Conservation (phyloP, 2,113 vertebrate species). For the Sitta europaea region DNA sequence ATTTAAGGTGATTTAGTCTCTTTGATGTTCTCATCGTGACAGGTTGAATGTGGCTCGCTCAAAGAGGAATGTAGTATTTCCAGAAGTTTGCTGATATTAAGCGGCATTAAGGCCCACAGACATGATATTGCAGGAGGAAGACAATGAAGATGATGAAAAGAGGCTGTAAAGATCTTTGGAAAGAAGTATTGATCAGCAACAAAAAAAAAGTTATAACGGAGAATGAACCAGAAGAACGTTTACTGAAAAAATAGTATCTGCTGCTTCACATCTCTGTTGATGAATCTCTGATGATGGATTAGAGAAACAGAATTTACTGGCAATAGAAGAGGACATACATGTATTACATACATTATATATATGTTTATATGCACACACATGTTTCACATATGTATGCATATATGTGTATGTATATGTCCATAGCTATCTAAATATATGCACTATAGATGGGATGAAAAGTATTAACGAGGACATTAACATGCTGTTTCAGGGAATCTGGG, state of each 20-base stretch:
- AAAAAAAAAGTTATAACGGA: neutral
- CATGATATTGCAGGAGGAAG: rapidly evolving
- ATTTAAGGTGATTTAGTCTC: rapidly evolving
- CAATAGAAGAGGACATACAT: neutral
- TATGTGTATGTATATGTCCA: no score
- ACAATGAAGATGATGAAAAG: neutral
- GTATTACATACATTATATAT: neutral
- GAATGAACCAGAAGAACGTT: neutral
- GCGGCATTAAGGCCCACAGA: neutral
- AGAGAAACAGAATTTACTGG: neutral
- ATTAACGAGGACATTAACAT: neutral
- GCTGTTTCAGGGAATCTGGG: neutral
- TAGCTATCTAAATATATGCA: rapidly evolving
- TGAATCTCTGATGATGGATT: neutral
- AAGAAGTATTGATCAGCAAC: neutral
- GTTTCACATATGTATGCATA: neutral
- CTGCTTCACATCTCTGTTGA: neutral
- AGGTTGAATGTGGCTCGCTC: neutral
- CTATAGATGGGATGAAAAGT: neutral
- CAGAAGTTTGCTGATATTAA: neutral
- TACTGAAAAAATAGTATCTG: neutral
- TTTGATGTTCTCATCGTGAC: neutral
- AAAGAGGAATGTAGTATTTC: neutral
- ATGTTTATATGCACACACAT: rapidly evolving
- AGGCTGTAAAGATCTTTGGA: neutral